Evolutionary conservation across 2,888 invertebrate genomes (phyloP), one percentile per base, ranked within the genome.

Genomic region (Nasonia oneida): DNA sequence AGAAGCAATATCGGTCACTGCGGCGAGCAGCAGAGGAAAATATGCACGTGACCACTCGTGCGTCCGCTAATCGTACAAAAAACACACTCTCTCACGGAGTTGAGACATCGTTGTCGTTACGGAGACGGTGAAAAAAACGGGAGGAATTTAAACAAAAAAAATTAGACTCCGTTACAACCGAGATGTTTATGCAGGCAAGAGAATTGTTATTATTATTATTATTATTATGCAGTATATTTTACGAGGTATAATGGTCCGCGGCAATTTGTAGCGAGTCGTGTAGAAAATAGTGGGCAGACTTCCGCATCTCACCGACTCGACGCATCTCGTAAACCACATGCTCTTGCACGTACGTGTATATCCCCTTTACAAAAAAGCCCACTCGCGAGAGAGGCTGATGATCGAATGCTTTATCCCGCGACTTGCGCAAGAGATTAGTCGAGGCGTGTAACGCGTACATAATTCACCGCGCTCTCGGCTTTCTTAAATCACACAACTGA

Each of bases 401-500:
- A 67, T 67, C 67, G 33, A 67, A 67, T 29, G 5, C 29, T n/a
- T 64, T 64, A 29, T 64, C 23, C 57, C 3, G 2, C 12, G 6
- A 14, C 67, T 67, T 67, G 33, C 67, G 33, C 33, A 67, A 67
- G 29, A 67, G 64, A 67, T 64, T 64, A 64, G 23, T 64, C 12
- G 5, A 64, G 5, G 10, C 64, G 61, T 61, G 23, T 5, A 1
- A 5, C 10, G 12, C 29, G 4, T 29, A 1, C 18, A 53, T 53
- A 53, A 15, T 53, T 15, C 15, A 53, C 53, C 29, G 53, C 18
- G 23, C 14, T 29, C 3, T n/a, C n/a, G 1, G 10, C 61, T 23
- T 53, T 53, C 53, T 53, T 18, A 18, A n/a, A 57, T n/a, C 3
- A 57, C n/a, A n/a, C n/a, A 53, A 12, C 39, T 81, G 86, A 90